Evolutionary conservation across 2,113 vertebrate genomes (phyloP).

Genomic region (Corydoras maculifer): DNA sequence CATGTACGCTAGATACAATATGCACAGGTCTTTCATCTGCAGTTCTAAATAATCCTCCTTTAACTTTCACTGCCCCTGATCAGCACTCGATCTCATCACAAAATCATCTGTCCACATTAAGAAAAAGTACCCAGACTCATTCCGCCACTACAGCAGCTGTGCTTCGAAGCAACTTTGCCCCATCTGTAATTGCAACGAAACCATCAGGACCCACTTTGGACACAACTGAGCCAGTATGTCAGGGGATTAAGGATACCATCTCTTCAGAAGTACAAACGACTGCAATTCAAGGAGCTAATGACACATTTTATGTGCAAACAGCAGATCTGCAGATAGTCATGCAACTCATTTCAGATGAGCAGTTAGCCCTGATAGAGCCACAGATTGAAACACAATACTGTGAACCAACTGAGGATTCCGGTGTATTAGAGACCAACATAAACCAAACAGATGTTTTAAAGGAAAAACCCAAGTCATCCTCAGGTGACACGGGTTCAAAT

Average conservation of each 20-base stretch:
- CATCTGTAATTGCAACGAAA: slow-evolving; percentile 21
- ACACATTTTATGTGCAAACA: slow-evolving; percentile 61
- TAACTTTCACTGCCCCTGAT: too few relatives aligned
- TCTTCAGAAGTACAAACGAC: neutral
- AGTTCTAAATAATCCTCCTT: too few relatives aligned
- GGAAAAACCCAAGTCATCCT: too few relatives aligned
- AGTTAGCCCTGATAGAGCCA: slow-evolving; percentile 62
- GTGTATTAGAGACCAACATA: neutral
- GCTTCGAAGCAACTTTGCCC: neutral
- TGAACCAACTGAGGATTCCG: slow-evolving; percentile 11
- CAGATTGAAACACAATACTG: slow-evolving; percentile 54
- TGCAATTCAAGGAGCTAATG: slow-evolving; percentile 41
- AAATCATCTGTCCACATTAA: too few relatives aligned
- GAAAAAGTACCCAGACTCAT: too few relatives aligned
- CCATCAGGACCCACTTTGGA: neutral
- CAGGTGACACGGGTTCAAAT: too few relatives aligned
- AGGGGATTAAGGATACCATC: neutral
- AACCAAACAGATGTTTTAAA: slow-evolving; percentile 1
- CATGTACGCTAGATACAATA: too few relatives aligned
- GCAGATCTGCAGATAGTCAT: slow-evolving; percentile 68
- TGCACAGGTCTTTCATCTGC: too few relatives aligned
- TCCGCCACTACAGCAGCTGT: too few relatives aligned
- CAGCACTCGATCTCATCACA: too few relatives aligned
- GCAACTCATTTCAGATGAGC: slow-evolving; percentile 68
- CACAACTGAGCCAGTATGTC: neutral